Conservation (phyloP, 64 coral and sea anemone species). For the Montipora efflorescens region DNA sequence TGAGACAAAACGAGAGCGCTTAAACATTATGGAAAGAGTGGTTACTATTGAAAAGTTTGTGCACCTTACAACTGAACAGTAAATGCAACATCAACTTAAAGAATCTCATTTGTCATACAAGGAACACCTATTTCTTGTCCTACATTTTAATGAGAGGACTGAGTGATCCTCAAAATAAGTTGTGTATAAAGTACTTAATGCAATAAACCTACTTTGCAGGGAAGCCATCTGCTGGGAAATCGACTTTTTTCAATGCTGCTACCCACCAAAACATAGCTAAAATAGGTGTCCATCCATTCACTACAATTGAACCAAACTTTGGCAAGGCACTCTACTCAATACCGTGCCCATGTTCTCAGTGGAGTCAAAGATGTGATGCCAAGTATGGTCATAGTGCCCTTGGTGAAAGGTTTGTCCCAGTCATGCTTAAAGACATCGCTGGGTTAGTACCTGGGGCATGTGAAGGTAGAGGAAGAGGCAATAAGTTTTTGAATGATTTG, state of each 20-base stretch:
- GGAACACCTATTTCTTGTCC: no score
- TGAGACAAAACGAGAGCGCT: no score
- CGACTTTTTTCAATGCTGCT: conserved; percentile 90
- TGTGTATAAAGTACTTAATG: neutral
- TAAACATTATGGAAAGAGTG: no score
- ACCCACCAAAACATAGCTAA: conserved; percentile 75
- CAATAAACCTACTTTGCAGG: conserved; percentile 30
- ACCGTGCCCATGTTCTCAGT: conserved; percentile 66
- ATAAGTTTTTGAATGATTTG: conserved; percentile 90
- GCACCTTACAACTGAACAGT: no score
- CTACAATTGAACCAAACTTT: conserved; percentile 89
- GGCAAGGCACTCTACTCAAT: conserved; percentile 77
- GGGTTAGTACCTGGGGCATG: conserved; percentile 89
- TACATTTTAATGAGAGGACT: no score
- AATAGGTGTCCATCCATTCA: conserved; percentile 84
- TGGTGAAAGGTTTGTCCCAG: conserved; percentile 76
- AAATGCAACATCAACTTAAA: no score
- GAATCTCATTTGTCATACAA: no score
- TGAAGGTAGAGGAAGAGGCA: conserved; percentile 80
- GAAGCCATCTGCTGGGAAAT: conserved; percentile 92
- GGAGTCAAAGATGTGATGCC: conserved; percentile 70
- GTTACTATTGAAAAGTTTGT: no score
- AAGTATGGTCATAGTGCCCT: conserved; percentile 69
- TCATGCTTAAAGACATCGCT: conserved; percentile 87
- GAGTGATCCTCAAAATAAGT: no score